Percentiles rank a stretch among this genome's conserved stretches.
These are phyloP conservation scores for Lobophora halterata DNA, from an alignment of 2,888 invertebrate genomes.

Conservation along the genomic window DNA sequence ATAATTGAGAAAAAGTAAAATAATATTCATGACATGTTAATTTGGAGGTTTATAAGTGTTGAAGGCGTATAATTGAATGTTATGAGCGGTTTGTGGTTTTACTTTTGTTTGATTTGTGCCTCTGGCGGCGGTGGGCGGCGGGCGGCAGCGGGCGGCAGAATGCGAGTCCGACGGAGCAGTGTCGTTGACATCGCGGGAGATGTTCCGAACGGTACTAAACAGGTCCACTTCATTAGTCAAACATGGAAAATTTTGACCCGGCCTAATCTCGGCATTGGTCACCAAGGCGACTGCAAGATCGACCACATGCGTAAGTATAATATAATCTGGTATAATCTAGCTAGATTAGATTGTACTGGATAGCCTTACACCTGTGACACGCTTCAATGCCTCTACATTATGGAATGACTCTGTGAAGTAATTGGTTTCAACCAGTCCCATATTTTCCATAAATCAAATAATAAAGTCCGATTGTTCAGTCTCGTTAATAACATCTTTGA, in stretches of 20 bases:
- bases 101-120: conserved; percentile 29
- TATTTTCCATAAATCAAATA: neutral
- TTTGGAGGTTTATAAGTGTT: conserved; percentile 66
- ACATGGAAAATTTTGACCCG: conserved; percentile 9
- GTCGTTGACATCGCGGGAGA: neutral
- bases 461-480: neutral
- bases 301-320: neutral
- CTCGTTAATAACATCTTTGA: conserved; percentile 11
- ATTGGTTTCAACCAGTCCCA: neutral
- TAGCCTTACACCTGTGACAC: neutral
- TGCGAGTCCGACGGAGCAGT: neutral
- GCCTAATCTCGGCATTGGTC: conserved; percentile 1
- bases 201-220: conserved; percentile 1
- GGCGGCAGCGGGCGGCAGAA: neutral
- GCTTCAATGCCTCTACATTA: neutral
- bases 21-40: conserved; percentile 77
- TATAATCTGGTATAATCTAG: too few relatives aligned
- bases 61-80: conserved; percentile 68
- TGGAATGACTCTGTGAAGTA: neutral
- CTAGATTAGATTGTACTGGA: too few relatives aligned
- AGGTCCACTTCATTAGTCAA: conserved; percentile 8
- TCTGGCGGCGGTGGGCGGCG: neutral
- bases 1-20: conserved; percentile 73
- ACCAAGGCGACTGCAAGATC: conserved; percentile 3
- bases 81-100: conserved; percentile 41